Evolutionary conservation across 1,140 invertebrate species (phyloP).

Genomic region (Scaptodrosophila lebanonensis): DNA sequence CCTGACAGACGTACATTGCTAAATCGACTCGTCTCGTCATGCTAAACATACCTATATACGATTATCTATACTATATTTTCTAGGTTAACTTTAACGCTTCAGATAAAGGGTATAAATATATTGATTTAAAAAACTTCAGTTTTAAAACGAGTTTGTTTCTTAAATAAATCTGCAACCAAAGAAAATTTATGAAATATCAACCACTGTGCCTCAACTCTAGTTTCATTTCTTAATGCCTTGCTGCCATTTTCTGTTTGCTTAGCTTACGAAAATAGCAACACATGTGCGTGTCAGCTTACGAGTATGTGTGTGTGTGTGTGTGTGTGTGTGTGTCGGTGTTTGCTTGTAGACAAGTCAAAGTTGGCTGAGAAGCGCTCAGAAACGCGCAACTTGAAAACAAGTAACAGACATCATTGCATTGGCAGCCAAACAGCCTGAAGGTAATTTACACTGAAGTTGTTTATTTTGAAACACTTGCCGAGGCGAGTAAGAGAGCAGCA

Average conservation of each 20-base stretch:
- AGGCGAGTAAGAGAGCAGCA: slow-evolving; percentile 17
- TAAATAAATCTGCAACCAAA: no score
- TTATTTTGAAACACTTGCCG: slow-evolving; percentile 68
- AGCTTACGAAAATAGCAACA: slow-evolving; percentile 57
- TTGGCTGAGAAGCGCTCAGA: slow-evolving; percentile 16
- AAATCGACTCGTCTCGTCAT: no score
- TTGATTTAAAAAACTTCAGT: no score
- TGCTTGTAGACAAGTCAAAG: slow-evolving; percentile 44
- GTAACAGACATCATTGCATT: slow-evolving; percentile 14
- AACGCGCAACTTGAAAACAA: not conserved
- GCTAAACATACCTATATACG: no score
- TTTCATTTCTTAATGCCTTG: slow-evolving; percentile 73
- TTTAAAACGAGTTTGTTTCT: no score
- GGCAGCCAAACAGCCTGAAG: slow-evolving; percentile 37
- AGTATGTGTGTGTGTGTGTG: no score
- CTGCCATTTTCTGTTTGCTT: slow-evolving; percentile 61
- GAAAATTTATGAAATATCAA: no score
- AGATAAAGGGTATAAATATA: no score
- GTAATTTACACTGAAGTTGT: slow-evolving; percentile 72
- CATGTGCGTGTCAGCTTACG: not conserved
- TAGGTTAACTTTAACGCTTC: no score
- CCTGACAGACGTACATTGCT: no score
- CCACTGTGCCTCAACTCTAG: not conserved
- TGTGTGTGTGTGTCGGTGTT: no score
- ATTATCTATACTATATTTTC: no score